phyloP scores from a whole-genome alignment of 2,113 vertebrate species.

The Limnothrissa miodon region DNA sequence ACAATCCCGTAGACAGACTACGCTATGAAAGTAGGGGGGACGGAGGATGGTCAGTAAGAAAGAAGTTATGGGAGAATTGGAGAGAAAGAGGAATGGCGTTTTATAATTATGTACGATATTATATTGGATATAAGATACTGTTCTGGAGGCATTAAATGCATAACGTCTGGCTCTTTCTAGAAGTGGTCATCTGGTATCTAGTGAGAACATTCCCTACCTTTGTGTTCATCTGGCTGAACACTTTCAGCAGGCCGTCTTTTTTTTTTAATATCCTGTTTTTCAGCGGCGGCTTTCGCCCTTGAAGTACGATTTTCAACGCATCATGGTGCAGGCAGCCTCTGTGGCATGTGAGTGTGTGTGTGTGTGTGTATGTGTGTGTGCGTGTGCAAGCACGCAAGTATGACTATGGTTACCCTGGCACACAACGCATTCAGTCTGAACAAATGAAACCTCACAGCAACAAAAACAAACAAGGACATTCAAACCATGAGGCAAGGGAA shows the following conservation, averaged over 20 bases:
- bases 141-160: neutral
- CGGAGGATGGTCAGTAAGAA: slow-evolving; percentile 24
- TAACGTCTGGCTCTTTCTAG: neutral
- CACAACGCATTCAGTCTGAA: slow-evolving; percentile 6
- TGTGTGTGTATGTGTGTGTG: slow-evolving; percentile 18
- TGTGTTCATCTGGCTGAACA: slow-evolving; percentile 61
- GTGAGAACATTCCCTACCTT: slow-evolving; percentile 72
- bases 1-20: neutral
- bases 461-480: slow-evolving; percentile 20
- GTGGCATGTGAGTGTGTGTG: slow-evolving; percentile 24
- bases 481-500: slow-evolving; percentile 33
- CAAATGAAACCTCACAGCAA: neutral
- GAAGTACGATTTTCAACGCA: slow-evolving; percentile 59
- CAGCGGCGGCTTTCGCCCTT: slow-evolving; percentile 53
- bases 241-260: slow-evolving; percentile 59
- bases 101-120: neutral
- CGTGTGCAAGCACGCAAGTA: neutral
- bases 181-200: slow-evolving; percentile 69
- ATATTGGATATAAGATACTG: neutral
- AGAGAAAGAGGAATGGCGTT: neutral
- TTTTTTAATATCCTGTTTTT: slow-evolving; percentile 70
- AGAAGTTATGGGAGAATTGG: slow-evolving; percentile 44
- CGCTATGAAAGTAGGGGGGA: slow-evolving; percentile 33
- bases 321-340: slow-evolving; percentile 44
- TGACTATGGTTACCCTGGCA: neutral